Base-by-base conservation (phyloP, 2,113 vertebrate species). In the Plotosus lineatus region DNA sequence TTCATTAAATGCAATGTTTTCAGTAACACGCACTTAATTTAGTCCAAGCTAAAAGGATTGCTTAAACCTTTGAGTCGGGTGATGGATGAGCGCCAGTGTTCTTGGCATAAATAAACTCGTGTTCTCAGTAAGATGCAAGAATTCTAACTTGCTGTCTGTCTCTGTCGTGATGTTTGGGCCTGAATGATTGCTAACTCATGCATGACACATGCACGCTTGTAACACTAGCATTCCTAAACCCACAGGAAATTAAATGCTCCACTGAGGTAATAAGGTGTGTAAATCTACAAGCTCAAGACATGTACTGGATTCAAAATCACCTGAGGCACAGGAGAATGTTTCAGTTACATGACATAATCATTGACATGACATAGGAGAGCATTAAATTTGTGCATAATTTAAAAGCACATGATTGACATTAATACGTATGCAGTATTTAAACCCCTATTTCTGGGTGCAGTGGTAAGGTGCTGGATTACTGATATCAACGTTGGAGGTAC, bases 141-240 rank as follows among this genome's bases (percentile, higher is more conserved):
- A 51, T 75, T 28, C 80, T 87, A 83, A 84, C 77, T 77, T 85
- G 83, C 80, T 77, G 86, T 90, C 84, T 85, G 89, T 93, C 91
- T 90, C 58, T 89, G 91, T 91, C 93, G 90, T 65, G 66, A 56
- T 82, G 86, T 84, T 91, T 89, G 65, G 82, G 86, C 82, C 83
- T 92, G 93, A 94, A 85, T 92, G 92, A 94, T 90, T 92, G 90
- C 89, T 84, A 65, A 56, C 38, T 56, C 23, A 75, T 87, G 88
- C 23, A 75, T 87, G 88, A 92, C 90, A 87, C 82, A 80, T 46
- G 50, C 78, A 78, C 87, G 84, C 86, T 84, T 89, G 81, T 90
- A 85, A 78, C 81, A 82, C 89, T 90, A 90, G 90, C 83, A 87
- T 83, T 86, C 81, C 85, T 89, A 91, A 92, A 92, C 86, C 78